Percentiles rank a stretch among this genome's conserved stretches.
These are phyloP conservation scores for Addax nasomaculatus DNA, from an alignment of 2,113 vertebrate genomes.

Conservation along the genomic window DNA sequence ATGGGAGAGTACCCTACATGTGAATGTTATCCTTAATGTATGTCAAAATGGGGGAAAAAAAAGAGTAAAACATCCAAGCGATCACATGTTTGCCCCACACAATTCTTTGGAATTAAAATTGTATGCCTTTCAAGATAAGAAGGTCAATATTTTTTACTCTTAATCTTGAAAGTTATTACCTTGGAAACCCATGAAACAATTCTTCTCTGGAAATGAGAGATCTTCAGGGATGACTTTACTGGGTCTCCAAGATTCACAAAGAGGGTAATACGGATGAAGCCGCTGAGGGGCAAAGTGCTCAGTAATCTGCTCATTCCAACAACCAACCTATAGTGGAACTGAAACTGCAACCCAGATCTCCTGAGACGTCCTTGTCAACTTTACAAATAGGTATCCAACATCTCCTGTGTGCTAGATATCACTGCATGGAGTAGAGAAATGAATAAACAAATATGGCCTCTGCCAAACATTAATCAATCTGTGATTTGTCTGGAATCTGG, in stretches of 20 bases:
- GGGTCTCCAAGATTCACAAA: background rate
- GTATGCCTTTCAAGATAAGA: background rate
- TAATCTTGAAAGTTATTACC: background rate
- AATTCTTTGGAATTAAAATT: constrained; percentile 3
- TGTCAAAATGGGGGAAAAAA: background rate
- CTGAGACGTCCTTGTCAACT: background rate
- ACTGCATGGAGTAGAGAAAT: background rate
- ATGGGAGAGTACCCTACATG: background rate
- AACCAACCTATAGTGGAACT: background rate
- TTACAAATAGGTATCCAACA: background rate
- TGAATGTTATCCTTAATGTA: background rate
- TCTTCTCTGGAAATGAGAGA: background rate
- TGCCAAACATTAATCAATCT: background rate
- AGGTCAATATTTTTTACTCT: background rate
- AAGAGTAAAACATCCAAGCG: background rate
- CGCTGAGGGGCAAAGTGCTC: background rate
- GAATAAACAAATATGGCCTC: background rate
- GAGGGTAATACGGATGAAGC: background rate
- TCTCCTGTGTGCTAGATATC: background rate
- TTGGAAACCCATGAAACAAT: background rate
- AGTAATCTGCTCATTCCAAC: background rate
- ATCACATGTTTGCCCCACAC: background rate
- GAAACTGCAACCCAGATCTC: background rate
- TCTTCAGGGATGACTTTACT: background rate
- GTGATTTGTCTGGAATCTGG: background rate